Base-by-base conservation (phyloP, 2,113 vertebrate species). In the Lampris incognitus region DNA sequence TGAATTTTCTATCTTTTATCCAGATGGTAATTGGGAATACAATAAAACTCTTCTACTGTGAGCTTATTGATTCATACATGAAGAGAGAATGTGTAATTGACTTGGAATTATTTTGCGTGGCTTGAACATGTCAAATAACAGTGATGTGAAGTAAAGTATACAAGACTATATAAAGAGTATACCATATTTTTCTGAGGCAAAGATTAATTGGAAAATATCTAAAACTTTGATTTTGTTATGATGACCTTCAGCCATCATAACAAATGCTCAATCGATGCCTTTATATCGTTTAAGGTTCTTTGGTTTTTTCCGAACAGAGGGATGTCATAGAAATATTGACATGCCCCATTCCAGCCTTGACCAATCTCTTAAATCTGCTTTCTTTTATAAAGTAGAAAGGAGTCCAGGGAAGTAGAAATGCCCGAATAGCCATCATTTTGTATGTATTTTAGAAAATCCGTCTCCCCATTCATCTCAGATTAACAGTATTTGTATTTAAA, bases 401-500 rank as follows among this genome's bases (percentile, higher is more conserved):
- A 13, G 10, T 58, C 51, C 1, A 39, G 1, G 49, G 36, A 49
- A 6, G 6, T 42, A 9, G 6, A 5, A 8, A 11, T 72, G 36
- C 8, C n/a, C 49, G 54, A 56, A 41, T 61, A 54, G 39, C n/a
- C 46, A 46, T n/a, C 9, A 42, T n/a, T 57, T 74, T 72, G 67
- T n/a, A 73, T 49, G 58, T 36, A 62, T 68, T 75, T 42, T 46
- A 57, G 62, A 68, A 40, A 63, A 38, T 5, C 78, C 95, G 94
- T 93, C 91, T 91, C 92, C 91, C 89, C 73, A 87, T 89, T 86
- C 91, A 88, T 42, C 1, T 89, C 90, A 94, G 92, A 94, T 96
- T 96, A 95, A 96, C 95, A 92, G 91, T 89, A 88, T 94, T 94
- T 92, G 93, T 94, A 95, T 95, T 96, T 95, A 96, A 95, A 95